Conservation (phyloP, 2,797 vertebrate genomes). For the Kryptolebias ocellatus region DNA sequence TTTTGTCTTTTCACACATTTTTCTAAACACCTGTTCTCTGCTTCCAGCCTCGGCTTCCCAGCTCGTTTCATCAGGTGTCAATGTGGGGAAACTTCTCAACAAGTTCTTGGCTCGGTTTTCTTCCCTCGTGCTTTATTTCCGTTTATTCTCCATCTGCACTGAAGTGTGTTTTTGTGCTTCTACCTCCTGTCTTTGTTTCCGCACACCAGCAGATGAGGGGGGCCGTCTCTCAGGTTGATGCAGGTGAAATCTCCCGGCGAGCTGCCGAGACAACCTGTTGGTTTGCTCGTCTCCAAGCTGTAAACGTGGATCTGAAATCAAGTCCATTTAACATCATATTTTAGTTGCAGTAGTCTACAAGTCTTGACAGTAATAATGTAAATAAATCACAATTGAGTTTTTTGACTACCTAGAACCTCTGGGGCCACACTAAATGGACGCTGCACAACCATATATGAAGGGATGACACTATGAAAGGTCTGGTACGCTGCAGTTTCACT, state of each 20-base stretch:
- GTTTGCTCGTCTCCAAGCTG: constrained; percentile 87
- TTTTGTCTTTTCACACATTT: constrained; percentile 33
- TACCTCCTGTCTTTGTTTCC: constrained; percentile 97
- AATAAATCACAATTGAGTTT: no score
- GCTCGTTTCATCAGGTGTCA: constrained; percentile 32
- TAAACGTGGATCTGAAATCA: constrained; percentile 89
- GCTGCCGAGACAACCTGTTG: constrained; percentile 84
- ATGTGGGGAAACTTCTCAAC: constrained; percentile 30
- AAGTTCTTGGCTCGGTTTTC: constrained; percentile 22
- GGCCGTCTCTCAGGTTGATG: constrained; percentile 87
- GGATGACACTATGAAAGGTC: no score
- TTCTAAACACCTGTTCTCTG: constrained; percentile 52
- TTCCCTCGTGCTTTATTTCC: not conserved
- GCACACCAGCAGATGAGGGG: constrained; percentile 89
- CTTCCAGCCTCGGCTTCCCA: constrained; percentile 7
- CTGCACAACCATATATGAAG: no score
- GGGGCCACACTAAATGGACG: no score
- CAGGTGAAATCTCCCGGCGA: constrained; percentile 92
- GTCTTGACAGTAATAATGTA: no score
- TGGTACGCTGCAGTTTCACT: no score
- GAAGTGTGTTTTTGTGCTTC: constrained; percentile 4
- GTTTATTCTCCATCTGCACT: not conserved
- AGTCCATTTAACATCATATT: not conserved
- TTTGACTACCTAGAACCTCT: no score
- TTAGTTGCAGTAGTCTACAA: no score